Base-by-base conservation (phyloP, 2,113 vertebrate species). In the Petrocephalus microphthalmus region DNA sequence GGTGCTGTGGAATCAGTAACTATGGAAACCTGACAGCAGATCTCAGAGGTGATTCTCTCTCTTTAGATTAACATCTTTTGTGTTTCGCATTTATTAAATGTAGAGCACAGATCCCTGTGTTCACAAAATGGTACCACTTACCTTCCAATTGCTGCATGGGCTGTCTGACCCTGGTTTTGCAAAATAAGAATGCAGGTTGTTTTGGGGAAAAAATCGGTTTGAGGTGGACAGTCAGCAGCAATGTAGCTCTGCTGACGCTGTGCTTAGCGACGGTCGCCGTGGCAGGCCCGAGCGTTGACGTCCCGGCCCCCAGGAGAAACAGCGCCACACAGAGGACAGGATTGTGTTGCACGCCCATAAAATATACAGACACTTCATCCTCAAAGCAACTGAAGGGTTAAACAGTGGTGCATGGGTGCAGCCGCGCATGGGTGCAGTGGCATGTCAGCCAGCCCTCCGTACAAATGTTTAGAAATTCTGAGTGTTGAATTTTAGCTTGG, bases 391-490 rank as follows among this genome's bases (percentile, higher is more conserved):
- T 45, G 71, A 86, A 89, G 47, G 22, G 64, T 86, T 89, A 88
- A 88, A 33, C 7, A 89, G 91, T 92, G 88, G 90, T 87, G 93
- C 91, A 93, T 90, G 88, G 89, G 92, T 91, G 93, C 85, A 88
- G 82, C 93, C 90, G 89, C 85, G 91, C 93, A 92, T 91, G 57
- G 92, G 89, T 89, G 89, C 56, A n/a, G 56, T 20, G 20, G 56
- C 7, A 49, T 49, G 47, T 92, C 91, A 91, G 93, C 92, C 93
- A 94, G 91, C 92, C 94, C 92, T 94, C 90, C 93, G 91, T 92
- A 93, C 91, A 94, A 94, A 95, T 95, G 95, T 95, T 94, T 94
- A 91, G 91, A 94, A 91, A 92, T 87, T 71, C 89, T 82, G 92
- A 90, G 90, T 92, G 89, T 22, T 10, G 47, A 47, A 20, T 82